Base-by-base conservation (phyloP, 2,113 vertebrate species). In the Macrotis lagotis region DNA sequence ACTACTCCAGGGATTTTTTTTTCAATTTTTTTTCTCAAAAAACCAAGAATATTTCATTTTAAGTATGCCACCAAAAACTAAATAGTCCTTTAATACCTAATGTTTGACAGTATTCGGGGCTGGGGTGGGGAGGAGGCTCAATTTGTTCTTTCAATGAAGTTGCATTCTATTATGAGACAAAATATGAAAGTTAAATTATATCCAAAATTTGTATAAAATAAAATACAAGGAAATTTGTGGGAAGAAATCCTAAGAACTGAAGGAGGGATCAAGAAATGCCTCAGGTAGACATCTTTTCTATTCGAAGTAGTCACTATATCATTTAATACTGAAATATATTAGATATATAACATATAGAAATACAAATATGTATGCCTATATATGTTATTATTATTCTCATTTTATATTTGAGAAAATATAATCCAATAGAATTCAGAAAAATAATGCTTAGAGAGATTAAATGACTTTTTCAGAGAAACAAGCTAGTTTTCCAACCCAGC, bases 1-100 rank as follows among this genome's bases (percentile, higher is more conserved):
- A 97, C 96, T 96, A 90, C 97, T 97, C 96, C 96, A 98, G 96
- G 93, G 74, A 92, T n/a, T n/a, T n/a, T 97, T 94, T 97, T 96
- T 97, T 95, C 97, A 97, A 97, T n/a, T 66, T 93, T 1, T 3
- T 97, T 98, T 94, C 95, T 97, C 53, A 95, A 28, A 93, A 97
- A 94, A 97, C 93, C 97, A 96, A 96, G 95, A 44, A 91, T 94
- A 91, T 96, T 97, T 97, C 51, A 94, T 90, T 93, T 83, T 83
- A 83, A 83, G 14, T 16, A 7, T 74, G 37, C 14, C 44, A n/a
- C 37, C 37, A 4, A 74, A 74, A 74, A 44, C 31, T 1, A 74
- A 74, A 16, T 16, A n/a, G n/a, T 74, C 37, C 16, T 83, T 83
- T 22, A 44, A 2, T 44, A 83, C 2, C 19, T 44, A 44, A 83